Percentiles rank a stretch among this genome's conserved stretches.
Conservation (phyloP, 1,140 invertebrate species). For the Drosophila setifemur region DNA sequence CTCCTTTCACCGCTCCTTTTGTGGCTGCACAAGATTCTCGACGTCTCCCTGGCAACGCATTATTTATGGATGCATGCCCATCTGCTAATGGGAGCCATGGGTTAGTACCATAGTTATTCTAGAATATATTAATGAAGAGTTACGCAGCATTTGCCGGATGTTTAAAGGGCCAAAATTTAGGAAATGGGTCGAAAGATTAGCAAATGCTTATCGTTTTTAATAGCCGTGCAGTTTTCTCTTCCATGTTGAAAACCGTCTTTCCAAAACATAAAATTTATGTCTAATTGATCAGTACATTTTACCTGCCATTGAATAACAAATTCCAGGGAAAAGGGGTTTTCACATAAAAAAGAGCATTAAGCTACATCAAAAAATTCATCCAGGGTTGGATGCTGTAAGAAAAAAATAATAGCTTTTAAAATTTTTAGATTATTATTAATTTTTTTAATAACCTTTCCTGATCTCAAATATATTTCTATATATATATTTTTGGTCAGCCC, state of each 20-base stretch:
- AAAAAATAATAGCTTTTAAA: neutral
- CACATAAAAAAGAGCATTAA: conserved; percentile 57
- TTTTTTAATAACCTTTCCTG: too few species aligned
- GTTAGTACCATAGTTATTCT: conserved; percentile 21
- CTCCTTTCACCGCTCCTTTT: neutral
- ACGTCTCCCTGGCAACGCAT: conserved; percentile 20
- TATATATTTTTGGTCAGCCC: conserved; percentile 7
- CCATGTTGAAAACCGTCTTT: neutral
- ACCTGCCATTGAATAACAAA: conserved; percentile 65
- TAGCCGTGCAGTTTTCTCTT: neutral
- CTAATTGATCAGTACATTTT: conserved; percentile 75
- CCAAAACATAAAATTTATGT: conserved; percentile 55
- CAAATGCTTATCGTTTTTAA: neutral
- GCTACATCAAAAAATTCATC: conserved; percentile 20
- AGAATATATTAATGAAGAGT: conserved; percentile 30
- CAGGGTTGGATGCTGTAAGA: conserved; percentile 29
- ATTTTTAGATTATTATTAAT: neutral
- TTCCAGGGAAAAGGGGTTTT: conserved; percentile 66
- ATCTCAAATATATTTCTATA: neutral
- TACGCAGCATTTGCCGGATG: conserved; percentile 9
- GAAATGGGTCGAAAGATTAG: conserved; percentile 13
- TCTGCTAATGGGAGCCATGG: conserved; percentile 8
- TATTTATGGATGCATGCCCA: conserved; percentile 32
- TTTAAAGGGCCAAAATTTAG: neutral
- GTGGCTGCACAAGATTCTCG: conserved; percentile 2